phyloP scores from a whole-genome alignment of 2,888 invertebrate species.

The Argyresthia albistria region DNA sequence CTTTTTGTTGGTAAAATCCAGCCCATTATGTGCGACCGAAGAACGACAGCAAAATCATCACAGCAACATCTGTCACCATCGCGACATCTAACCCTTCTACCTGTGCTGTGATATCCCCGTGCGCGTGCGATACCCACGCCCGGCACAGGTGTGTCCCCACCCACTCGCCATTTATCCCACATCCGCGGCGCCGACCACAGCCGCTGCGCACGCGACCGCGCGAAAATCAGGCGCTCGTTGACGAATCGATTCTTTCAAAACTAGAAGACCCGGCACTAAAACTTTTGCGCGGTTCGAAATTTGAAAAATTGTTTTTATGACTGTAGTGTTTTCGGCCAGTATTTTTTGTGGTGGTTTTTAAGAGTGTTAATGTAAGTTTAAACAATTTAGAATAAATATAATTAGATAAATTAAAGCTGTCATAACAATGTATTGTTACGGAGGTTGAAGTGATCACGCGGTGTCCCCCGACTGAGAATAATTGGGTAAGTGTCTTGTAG shows the following conservation, averaged over 20 bases:
- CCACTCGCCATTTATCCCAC: constrained; percentile 54
- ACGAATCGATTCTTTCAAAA: neutral
- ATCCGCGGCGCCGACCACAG: constrained; percentile 52
- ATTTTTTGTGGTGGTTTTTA: neutral
- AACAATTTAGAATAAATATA: neutral
- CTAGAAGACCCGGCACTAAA: neutral
- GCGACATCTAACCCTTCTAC: too few relatives aligned
- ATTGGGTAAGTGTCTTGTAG: constrained; percentile 30
- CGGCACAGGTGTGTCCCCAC: constrained; percentile 36
- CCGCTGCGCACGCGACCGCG: constrained; percentile 21
- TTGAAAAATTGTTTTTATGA: neutral
- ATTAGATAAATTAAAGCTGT: constrained; percentile 5
- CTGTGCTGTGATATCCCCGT: constrained; percentile 20
- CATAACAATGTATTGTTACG: constrained; percentile 33
- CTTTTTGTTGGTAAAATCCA: too few relatives aligned
- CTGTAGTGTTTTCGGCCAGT: neutral
- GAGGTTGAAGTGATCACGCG: constrained; percentile 35
- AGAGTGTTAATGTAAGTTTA: neutral
- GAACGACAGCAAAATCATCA: too few relatives aligned
- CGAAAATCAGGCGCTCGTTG: constrained; percentile 7
- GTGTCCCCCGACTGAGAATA: constrained; percentile 20
- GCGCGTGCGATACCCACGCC: constrained; percentile 35
- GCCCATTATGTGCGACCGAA: too few relatives aligned
- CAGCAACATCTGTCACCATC: too few relatives aligned
- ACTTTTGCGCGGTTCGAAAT: neutral